Conservation (phyloP, 2,797 vertebrate species). For the Microctenopoma stevenorrisi region DNA sequence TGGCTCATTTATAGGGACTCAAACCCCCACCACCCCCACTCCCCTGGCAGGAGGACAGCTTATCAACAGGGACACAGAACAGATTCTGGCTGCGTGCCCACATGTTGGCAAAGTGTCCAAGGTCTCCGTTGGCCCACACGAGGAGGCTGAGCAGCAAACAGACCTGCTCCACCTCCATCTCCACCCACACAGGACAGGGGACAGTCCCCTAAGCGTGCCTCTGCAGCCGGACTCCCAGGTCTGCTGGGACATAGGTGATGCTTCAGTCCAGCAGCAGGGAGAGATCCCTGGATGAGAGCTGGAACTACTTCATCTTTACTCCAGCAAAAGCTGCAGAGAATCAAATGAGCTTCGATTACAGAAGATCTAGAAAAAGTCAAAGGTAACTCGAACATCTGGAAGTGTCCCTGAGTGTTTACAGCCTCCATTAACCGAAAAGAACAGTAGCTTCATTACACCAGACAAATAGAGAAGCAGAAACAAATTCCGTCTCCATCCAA, state of each 20-base stretch:
- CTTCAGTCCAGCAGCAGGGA: not conserved
- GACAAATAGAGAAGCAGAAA: not conserved
- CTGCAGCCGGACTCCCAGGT: not conserved
- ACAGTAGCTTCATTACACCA: too few relatives aligned
- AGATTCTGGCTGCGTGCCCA: constrained; percentile 62
- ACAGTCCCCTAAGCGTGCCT: not conserved
- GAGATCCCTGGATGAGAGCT: not conserved
- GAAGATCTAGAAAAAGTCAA: too few relatives aligned
- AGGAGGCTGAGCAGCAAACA: constrained; percentile 40
- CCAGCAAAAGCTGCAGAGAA: too few relatives aligned
- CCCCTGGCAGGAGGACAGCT: constrained; percentile 56
- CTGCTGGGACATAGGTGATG: not conserved
- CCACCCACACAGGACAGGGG: not conserved
- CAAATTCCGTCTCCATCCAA: constrained; percentile 20
- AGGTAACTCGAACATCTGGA: too few relatives aligned
- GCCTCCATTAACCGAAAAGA: too few relatives aligned
- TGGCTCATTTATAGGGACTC: constrained; percentile 28
- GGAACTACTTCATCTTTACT: too few relatives aligned
- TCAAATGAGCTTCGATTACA: too few relatives aligned
- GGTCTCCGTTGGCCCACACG: constrained; percentile 26
- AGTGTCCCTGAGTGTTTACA: too few relatives aligned
- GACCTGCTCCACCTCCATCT: not conserved
- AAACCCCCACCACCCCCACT: not conserved
- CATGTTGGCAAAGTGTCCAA: constrained; percentile 52
- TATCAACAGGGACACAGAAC: constrained; percentile 67